Percentiles rank a stretch among this genome's conserved stretches.
Evolutionary conservation across 2,113 vertebrate species (phyloP).

Genomic region (Hemichromis elongatus): DNA sequence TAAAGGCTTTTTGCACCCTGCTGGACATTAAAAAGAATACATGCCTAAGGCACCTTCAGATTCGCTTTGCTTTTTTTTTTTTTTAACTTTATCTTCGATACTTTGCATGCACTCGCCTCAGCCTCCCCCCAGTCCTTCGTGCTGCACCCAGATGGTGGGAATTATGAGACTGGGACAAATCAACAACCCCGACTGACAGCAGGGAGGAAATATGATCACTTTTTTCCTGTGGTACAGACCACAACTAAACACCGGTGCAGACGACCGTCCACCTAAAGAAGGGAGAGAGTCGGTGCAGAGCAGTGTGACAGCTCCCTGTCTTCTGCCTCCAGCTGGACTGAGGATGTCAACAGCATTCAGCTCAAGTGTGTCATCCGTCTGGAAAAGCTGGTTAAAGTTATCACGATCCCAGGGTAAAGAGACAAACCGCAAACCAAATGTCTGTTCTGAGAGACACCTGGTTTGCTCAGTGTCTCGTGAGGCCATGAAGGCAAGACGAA

Average conservation of each 20-base stretch:
- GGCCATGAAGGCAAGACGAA: background rate
- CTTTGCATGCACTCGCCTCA: background rate
- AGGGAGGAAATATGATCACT: background rate
- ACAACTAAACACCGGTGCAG: accelerated
- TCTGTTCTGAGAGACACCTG: background rate
- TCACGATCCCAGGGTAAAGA: background rate
- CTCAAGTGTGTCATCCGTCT: background rate
- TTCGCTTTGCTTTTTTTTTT: background rate
- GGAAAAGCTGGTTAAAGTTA: background rate
- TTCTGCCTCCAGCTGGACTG: background rate
- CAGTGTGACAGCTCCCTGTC: background rate
- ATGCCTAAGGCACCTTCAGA: background rate
- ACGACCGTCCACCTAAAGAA: background rate
- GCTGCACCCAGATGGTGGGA: background rate
- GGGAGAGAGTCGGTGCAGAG: background rate
- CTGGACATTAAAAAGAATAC: background rate
- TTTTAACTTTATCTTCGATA: background rate
- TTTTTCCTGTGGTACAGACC: background rate
- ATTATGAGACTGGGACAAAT: background rate
- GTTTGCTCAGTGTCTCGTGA: background rate
- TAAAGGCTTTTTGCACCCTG: background rate
- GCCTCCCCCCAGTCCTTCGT: accelerated
- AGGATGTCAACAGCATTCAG: background rate
- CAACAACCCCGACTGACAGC: background rate
- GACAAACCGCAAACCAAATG: background rate